Evolutionary conservation across 2,113 vertebrate species (phyloP), one percentile per base, ranked within the genome.

Genomic region (Microcebus jonahi): DNA sequence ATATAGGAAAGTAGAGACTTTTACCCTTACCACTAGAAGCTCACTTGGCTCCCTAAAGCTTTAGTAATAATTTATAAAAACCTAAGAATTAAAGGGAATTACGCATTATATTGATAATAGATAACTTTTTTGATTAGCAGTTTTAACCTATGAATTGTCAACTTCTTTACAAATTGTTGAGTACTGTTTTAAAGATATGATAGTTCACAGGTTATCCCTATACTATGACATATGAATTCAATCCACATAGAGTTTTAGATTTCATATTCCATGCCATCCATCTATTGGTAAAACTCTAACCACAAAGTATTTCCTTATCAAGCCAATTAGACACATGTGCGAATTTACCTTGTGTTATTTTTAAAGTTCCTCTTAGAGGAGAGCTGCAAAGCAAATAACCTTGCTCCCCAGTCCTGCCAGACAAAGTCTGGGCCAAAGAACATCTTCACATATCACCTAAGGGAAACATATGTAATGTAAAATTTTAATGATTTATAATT

Each of bases 91-190:
- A 77, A 80, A 81, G 61, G 9, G 15, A 1, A 6, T 93, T 97
- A 48, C 5, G 68, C 7, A 71, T 88, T 95, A 77, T 27, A 95
- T 92, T 48, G 76, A 93, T n/a, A 93, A 31, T 27, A 76, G 75
- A 8, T 92, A 34, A 8, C 18, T 77, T 87, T 93, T 95, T 92
- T 86, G 27, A 91, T 75, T 75, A 93, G 25, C 45, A 68, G 3
- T 79, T 93, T 86, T 92, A 50, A 94, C 76, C 92, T 96, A 39
- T 82, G 63, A 50, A 36, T 79, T 96, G 50, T 79, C 29, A 80
- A 91, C 8, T 96, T 67, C 45, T 96, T 34, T 97, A 77, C 82
- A 97, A 86, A 97, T 61, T 85, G 48, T 53, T 67, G 90, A 7
- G 50, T 83, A 81, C 48, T 92, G 21, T 95, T 91, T 97, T 90